Evolutionary conservation across 2,113 vertebrate genomes (phyloP).

Genomic region (Chloroceryle aenea): DNA sequence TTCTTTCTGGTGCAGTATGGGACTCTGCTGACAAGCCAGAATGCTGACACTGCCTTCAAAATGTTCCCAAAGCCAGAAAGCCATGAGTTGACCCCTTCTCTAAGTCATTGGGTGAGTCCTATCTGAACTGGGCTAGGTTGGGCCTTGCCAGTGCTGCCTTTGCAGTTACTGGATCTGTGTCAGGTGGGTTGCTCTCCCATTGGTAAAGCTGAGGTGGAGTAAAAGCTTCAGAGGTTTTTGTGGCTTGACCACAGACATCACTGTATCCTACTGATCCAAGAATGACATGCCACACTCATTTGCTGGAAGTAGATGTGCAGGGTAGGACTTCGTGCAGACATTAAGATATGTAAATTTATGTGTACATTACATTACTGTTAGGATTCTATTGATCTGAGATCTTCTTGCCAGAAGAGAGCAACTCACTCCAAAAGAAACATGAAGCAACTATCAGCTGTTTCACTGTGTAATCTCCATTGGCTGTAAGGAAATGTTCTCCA

Average conservation of each 20-base stretch:
- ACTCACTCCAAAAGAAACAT: neutral
- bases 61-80: neutral
- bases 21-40: neutral
- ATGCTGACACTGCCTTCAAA: neutral
- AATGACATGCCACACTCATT: neutral
- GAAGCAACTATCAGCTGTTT: neutral
- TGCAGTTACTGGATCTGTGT: neutral
- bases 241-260: neutral
- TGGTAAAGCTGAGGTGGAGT: neutral
- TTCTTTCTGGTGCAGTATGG: neutral
- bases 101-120: neutral
- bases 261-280: neutral
- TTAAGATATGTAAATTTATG: neutral
- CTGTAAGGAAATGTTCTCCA: neutral
- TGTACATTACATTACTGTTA: neutral
- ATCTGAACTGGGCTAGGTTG: neutral
- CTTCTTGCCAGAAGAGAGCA: neutral
- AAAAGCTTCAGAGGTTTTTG: neutral
- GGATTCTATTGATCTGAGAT: neutral
- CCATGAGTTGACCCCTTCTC: neutral
- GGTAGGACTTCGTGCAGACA: neutral
- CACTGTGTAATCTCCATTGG: neutral
- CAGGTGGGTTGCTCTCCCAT: neutral
- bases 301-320: neutral
- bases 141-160: neutral